Evolutionary conservation across 37 sponge, comb jelly and placozoan species (phyloP).

Genomic region (Halichondria panicea): DNA sequence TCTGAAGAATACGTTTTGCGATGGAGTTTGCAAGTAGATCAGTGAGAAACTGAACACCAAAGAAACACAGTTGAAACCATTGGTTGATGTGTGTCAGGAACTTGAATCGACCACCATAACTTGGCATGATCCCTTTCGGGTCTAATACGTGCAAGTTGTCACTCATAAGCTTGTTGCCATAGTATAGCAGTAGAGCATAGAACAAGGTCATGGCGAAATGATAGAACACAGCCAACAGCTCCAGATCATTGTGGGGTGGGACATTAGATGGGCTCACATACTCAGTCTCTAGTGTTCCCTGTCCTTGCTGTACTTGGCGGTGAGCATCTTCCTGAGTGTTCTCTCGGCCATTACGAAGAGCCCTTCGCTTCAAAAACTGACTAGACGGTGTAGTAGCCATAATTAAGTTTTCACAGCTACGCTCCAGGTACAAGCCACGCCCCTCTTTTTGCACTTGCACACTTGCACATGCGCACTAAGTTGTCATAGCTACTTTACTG

Average conservation of each 20-base stretch:
- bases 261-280: background rate
- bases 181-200: conserved; percentile 21
- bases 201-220: conserved; percentile 13
- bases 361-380: background rate
- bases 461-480: too few relatives aligned
- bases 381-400: too few relatives aligned
- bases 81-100: conserved; percentile 77
- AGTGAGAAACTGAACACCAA: conserved; percentile 54
- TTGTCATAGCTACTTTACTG: background rate
- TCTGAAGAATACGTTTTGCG: conserved; percentile 16
- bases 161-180: background rate
- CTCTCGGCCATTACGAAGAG: background rate
- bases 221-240: conserved; percentile 1
- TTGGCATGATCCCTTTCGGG: conserved; percentile 6
- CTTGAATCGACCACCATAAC: conserved; percentile 64
- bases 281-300: background rate
- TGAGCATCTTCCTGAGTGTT: background rate
- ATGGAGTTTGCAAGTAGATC: conserved; percentile 53
- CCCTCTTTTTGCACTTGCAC: too few relatives aligned
- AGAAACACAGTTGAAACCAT: conserved; percentile 63
- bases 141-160: background rate
- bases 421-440: background rate
- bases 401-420: background rate
- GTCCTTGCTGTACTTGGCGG: background rate
- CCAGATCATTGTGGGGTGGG: background rate